Evolutionary conservation across 1,140 invertebrate species (phyloP), one percentile per base, ranked within the genome.

Genomic region (Daktulosphaira vitifoliae): DNA sequence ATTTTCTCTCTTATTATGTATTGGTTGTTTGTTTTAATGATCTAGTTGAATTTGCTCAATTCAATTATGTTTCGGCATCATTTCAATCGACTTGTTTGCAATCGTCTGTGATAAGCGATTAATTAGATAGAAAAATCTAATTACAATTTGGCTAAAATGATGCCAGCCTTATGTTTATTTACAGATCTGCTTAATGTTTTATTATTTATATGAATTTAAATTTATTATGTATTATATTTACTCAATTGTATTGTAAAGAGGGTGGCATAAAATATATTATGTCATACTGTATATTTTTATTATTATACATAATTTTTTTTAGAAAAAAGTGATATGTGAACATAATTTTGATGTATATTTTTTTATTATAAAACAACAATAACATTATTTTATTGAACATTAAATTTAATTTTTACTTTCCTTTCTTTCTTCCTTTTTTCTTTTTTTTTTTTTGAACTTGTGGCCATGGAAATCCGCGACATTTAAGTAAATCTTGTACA

Each of bases 391-490:
- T 48, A 59, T 62, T 62, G 42, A 6, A 25, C 20, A 26, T 59
- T 48, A 26, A 33, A 33, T 22, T 62, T 22, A 46, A 18, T 18
- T 46, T 29, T 20, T 62, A 8, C 26, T 59, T 59, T 59, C 7
- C 54, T 23, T 48, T 62, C 44, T 62, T 62, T 3, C 42, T 25
- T 15, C 56, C 39, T 33, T 62, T 62, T 9, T 62, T 62, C 42
- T 62, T 59, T 29, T 59, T 62, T 42, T 62, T 62, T 46, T 62
- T 25, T 26, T 50, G 56, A 1, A 25, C 25, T 4, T 89, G 87
- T 16, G 87, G 85, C 81, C 88, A 90, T 20, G 86, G 83, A 73
- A 91, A 92, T 2, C 89, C 89, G 65, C 89, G 80, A 13, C 81
- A 84, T 68, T 84, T 82, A 2, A 86, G 69, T 3, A 88, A 74